A percentile compares a stretch with the other conserved stretches of the same genome.
Evolutionary conservation across 2,888 invertebrate species (phyloP).

Genomic region (Ferrisia virgata): DNA sequence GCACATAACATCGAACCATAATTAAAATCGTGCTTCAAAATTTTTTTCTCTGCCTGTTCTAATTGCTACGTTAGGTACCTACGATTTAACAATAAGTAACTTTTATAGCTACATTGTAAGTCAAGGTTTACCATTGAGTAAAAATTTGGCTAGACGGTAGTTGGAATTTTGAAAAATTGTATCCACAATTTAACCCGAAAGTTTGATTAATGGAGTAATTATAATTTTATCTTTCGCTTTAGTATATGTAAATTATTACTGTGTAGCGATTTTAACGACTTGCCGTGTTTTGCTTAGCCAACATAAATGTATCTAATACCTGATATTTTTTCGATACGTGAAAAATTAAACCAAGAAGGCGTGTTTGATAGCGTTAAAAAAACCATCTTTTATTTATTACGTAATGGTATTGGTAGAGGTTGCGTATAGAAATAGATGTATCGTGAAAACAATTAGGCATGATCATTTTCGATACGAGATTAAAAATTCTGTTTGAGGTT

Average conservation of each 20-base stretch:
- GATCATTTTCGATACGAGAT: no score
- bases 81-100: not conserved
- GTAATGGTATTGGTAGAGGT: no score
- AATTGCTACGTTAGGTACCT: not conserved
- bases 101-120: not conserved
- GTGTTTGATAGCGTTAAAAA: not conserved
- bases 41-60: not conserved
- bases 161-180: not conserved
- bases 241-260: not conserved
- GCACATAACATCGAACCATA: not conserved
- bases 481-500: no score
- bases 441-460: no score
- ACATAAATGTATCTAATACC: not conserved
- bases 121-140: not conserved
- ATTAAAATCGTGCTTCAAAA: not conserved
- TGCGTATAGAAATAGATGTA: no score
- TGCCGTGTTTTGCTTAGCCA: not conserved
- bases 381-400: not conserved
- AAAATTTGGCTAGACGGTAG: not conserved
- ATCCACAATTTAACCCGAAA: not conserved
- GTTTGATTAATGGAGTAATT: not conserved
- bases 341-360: not conserved
- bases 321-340: not conserved
- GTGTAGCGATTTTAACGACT: not conserved
- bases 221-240: not conserved